These are phyloP conservation scores for Macropus fuliginosus DNA, from an alignment of 2,797 vertebrate genomes.

Conservation along the genomic window DNA sequence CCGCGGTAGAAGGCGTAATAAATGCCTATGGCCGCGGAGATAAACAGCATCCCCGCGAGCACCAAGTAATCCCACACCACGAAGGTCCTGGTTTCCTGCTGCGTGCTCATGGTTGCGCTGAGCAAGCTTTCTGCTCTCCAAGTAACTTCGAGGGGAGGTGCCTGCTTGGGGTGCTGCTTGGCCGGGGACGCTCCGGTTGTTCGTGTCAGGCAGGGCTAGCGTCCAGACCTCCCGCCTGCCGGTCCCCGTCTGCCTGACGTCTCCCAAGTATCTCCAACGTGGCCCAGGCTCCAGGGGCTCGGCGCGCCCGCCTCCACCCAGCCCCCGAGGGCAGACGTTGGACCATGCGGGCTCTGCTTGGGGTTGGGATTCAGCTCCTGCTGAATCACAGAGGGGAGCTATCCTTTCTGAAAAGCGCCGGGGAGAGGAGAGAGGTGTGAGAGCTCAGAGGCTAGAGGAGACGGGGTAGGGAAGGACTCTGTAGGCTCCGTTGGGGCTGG, in stretches of 20 bases:
- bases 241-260: no score
- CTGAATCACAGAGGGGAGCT: fast-evolving
- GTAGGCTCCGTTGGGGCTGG: neutral
- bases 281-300: neutral
- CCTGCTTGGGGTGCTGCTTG: neutral
- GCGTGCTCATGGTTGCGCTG: neutral
- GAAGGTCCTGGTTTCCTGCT: constrained; percentile 80
- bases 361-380: neutral
- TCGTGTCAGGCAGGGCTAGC: neutral
- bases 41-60: constrained; percentile 86
- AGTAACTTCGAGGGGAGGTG: neutral
- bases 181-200: neutral
- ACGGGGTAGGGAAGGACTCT: neutral
- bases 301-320: neutral
- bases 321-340: no score
- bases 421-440: neutral
- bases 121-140: neutral
- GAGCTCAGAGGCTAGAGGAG: fast-evolving
- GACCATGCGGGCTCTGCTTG: neutral
- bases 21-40: constrained; percentile 87
- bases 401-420: no score
- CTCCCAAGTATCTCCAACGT: no score
- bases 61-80: constrained; percentile 87
- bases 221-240: neutral
- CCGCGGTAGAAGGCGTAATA: constrained; percentile 85